Evolutionary conservation across 2,888 invertebrate species (phyloP).

Genomic region (Eupithecia inturbata): DNA sequence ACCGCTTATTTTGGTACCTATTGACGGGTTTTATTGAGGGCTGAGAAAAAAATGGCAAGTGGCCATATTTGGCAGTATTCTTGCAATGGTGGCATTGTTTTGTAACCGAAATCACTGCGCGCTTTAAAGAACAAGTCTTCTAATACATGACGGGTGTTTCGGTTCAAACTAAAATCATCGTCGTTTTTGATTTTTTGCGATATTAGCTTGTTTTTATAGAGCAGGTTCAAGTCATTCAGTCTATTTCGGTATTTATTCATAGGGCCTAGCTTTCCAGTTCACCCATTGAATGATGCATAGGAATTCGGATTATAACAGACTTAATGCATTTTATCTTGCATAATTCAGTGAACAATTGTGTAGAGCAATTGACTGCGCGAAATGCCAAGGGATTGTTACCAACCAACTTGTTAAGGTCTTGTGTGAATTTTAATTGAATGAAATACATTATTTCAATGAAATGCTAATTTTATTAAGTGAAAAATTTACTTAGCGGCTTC

Average conservation of each 20-base stretch:
- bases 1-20: constrained; percentile 22
- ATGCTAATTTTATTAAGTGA: too few species aligned
- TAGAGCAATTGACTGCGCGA: not conserved
- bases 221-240: not conserved
- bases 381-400: not conserved
- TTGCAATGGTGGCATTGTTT: constrained; percentile 5
- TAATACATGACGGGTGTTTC: not conserved
- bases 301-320: not conserved
- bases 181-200: too few species aligned
- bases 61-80: constrained; percentile 14
- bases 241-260: not conserved
- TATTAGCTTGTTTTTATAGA: not conserved
- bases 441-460: not conserved
- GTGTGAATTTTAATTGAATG: not conserved
- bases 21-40: constrained; percentile 25
- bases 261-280: not conserved
- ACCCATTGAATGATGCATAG: constrained; percentile 4
- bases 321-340: not conserved
- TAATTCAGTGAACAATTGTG: constrained; percentile 3
- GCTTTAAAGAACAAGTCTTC: not conserved
- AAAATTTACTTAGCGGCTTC: too few species aligned
- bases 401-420: not conserved
- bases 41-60: constrained; percentile 5
- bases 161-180: too few species aligned
- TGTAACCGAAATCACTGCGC: not conserved